Percentiles rank a stretch among this genome's conserved stretches.
Conservation (phyloP, 2,888 invertebrate species). For the Elegia similella region DNA sequence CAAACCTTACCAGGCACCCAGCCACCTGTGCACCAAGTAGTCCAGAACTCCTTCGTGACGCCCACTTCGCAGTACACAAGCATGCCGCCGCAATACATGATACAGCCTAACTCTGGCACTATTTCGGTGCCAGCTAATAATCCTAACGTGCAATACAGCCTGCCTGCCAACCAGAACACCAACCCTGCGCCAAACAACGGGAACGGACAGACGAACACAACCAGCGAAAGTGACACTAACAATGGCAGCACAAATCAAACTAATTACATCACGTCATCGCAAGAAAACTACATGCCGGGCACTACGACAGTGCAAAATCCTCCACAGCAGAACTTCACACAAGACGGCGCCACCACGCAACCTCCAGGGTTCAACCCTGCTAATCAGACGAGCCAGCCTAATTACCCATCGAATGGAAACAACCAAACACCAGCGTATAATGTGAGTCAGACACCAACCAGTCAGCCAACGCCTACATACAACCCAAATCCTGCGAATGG, state of each 20-base stretch:
- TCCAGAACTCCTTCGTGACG: constrained; percentile 61
- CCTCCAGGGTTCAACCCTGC: constrained; percentile 46
- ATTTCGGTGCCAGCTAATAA: constrained; percentile 55
- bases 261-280: constrained; percentile 70
- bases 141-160: constrained; percentile 59
- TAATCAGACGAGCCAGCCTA: constrained; percentile 50
- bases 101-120: constrained; percentile 57
- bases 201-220: constrained; percentile 49
- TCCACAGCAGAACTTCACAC: constrained; percentile 49
- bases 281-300: constrained; percentile 58
- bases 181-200: constrained; percentile 48
- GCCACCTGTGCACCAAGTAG: constrained; percentile 60
- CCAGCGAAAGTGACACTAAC: constrained; percentile 51
- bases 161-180: constrained; percentile 50
- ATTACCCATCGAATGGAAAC: constrained; percentile 53
- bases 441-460: constrained; percentile 47
- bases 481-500: constrained; percentile 55
- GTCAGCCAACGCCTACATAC: constrained; percentile 58
- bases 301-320: constrained; percentile 43
- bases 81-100: constrained; percentile 67
- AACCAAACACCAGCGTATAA: constrained; percentile 47
- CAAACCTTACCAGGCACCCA: constrained; percentile 51
- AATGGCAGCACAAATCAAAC: constrained; percentile 58
- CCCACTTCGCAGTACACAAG: constrained; percentile 64
- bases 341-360: constrained; percentile 53